phyloP scores from a whole-genome alignment of 1,140 invertebrate genomes.

The Lasioglossum baleicum region DNA sequence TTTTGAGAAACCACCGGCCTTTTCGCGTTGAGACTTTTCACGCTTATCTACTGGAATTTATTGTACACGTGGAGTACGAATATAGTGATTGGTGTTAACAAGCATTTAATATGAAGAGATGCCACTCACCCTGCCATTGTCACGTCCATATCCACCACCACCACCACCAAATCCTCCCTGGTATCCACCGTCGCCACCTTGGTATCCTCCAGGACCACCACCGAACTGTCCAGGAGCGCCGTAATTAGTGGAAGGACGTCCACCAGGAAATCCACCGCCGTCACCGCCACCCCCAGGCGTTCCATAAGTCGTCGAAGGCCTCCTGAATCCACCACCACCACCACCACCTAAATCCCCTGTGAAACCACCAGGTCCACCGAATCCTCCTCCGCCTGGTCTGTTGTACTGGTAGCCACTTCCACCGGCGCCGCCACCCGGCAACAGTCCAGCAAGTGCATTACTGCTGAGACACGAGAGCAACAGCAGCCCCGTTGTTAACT shows the following conservation, averaged over 20 bases:
- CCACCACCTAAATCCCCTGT: conserved; percentile 23
- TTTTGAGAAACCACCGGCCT: too few relatives aligned
- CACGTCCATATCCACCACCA: conserved; percentile 56
- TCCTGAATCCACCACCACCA: conserved; percentile 32
- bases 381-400: conserved; percentile 55
- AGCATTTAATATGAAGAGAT: background rate
- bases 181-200: conserved; percentile 52
- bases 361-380: conserved; percentile 31
- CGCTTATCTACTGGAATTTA: too few relatives aligned
- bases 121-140: conserved; percentile 64
- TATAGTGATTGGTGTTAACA: background rate
- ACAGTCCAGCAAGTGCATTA: conserved; percentile 67
- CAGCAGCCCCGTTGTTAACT: conserved; percentile 68
- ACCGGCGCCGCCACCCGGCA: conserved; percentile 62
- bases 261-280: conserved; percentile 37
- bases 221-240: conserved; percentile 36
- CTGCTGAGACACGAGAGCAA: conserved; percentile 65
- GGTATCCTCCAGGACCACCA: conserved; percentile 51
- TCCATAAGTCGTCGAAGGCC: conserved; percentile 38
- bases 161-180: conserved; percentile 34
- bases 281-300: conserved; percentile 48
- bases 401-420: conserved; percentile 74
- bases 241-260: conserved; percentile 26
- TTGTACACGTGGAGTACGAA: too few relatives aligned
- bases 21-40: too few relatives aligned